Conservation (phyloP, 2,888 invertebrate genomes). For the Matsumyia berberina region DNA sequence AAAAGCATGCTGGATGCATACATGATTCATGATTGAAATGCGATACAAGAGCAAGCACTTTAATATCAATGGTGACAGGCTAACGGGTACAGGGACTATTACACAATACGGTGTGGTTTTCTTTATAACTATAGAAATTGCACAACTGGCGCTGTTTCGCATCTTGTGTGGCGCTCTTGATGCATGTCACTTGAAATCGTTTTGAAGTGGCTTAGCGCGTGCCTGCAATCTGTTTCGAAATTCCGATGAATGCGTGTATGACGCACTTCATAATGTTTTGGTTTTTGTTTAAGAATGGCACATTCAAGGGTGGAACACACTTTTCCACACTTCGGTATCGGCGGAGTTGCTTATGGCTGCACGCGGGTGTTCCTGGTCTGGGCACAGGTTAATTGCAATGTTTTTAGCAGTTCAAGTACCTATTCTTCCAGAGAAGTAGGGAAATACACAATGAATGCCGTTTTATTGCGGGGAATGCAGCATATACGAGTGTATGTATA, state of each 20-base stretch:
- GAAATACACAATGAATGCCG: conserved; percentile 23
- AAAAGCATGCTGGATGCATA: not conserved
- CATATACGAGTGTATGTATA: too few species aligned
- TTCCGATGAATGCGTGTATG: conserved; percentile 62
- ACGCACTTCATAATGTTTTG: conserved; percentile 69
- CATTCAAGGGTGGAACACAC: conserved; percentile 63
- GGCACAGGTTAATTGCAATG: conserved; percentile 65
- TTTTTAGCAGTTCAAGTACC: conserved; percentile 34
- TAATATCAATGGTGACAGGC: conserved; percentile 29
- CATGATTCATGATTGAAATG: conserved; percentile 23
- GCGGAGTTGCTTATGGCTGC: conserved; percentile 11
- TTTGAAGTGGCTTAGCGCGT: conserved; percentile 68
- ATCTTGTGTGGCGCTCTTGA: conserved; percentile 70
- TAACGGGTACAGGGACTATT: conserved; percentile 12
- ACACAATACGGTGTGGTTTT: conserved; percentile 37
- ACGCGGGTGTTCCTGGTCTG: conserved; percentile 61
- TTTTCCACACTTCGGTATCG: conserved; percentile 25
- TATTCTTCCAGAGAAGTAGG: conserved; percentile 39
- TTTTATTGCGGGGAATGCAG: conserved; percentile 2
- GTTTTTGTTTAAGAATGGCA: conserved; percentile 53
- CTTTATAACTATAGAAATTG: conserved; percentile 66
- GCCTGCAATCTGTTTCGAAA: conserved; percentile 74
- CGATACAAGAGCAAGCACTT: conserved; percentile 56
- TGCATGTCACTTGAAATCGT: conserved; percentile 46
- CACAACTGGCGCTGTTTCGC: conserved; percentile 73